These are phyloP conservation scores for Percopsis transmontana DNA, from an alignment of 2,113 vertebrate species.

Conservation along the genomic window DNA sequence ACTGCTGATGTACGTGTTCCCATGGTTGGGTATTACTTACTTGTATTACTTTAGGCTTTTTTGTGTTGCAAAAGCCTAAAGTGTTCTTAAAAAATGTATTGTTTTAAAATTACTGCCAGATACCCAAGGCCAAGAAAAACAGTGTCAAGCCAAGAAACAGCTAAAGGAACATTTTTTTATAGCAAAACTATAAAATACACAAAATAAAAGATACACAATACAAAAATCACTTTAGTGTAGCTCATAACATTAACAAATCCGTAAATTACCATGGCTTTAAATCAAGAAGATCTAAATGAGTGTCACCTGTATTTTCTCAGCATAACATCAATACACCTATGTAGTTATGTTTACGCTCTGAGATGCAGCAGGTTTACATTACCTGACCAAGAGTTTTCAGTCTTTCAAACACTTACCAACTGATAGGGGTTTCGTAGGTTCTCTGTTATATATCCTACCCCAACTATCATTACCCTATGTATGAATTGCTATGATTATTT, in stretches of 20 bases:
- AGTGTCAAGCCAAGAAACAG: not conserved
- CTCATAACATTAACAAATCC: constrained; percentile 11
- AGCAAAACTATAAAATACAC: not conserved
- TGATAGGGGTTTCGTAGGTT: constrained; percentile 33
- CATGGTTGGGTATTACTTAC: too few relatives aligned
- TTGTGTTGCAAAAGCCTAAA: too few relatives aligned
- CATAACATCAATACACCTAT: constrained; percentile 5
- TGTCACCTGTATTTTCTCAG: constrained; percentile 25
- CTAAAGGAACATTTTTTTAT: too few relatives aligned
- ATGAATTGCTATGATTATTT: not conserved
- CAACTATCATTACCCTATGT: not conserved
- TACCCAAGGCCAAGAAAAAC: not conserved
- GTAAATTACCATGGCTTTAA: constrained; percentile 23
- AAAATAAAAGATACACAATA: not conserved
- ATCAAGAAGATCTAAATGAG: constrained; percentile 16
- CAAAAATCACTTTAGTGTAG: not conserved
- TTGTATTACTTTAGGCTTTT: too few relatives aligned
- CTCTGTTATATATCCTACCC: constrained; percentile 6
- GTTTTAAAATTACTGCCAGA: too few relatives aligned
- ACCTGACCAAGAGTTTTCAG: constrained; percentile 34
- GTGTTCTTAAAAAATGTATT: too few relatives aligned
- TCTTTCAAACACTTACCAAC: constrained; percentile 49
- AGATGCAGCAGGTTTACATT: constrained; percentile 29
- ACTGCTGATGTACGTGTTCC: too few relatives aligned
- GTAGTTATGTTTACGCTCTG: constrained; percentile 23